phyloP scores from a whole-genome alignment of 1,140 invertebrate species.

The Euwallacea similis region DNA sequence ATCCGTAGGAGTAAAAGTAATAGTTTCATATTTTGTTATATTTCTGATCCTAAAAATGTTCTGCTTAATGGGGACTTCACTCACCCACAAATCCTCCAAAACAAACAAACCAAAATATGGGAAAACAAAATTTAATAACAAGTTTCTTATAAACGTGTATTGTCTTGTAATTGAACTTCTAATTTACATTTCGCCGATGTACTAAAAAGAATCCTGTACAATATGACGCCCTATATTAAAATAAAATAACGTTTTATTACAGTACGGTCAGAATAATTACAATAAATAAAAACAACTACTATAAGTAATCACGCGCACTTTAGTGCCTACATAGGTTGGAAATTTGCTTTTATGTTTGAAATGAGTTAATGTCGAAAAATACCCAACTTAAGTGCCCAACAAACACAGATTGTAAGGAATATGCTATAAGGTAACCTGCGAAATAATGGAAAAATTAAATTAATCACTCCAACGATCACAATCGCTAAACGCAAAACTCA shows the following conservation, averaged over 20 bases:
- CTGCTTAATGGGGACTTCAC: too few species aligned
- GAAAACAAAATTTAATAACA: slow-evolving; percentile 34
- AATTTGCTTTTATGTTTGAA: too few species aligned
- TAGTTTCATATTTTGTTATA: too few species aligned
- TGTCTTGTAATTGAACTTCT: slow-evolving; percentile 35
- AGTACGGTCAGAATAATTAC: neutral
- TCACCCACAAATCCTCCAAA: neutral
- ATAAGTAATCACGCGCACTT: slow-evolving; percentile 20
- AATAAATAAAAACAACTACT: slow-evolving; percentile 7
- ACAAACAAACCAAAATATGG: slow-evolving; percentile 17
- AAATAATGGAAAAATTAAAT: slow-evolving; percentile 13
- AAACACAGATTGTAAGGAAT: neutral
- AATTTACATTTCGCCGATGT: slow-evolving; percentile 27
- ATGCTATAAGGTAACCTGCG: slow-evolving; percentile 13
- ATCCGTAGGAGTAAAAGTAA: too few species aligned
- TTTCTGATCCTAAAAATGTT: too few species aligned
- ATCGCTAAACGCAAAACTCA: neutral
- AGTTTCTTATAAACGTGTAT: slow-evolving; percentile 33
- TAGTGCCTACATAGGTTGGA: too few species aligned
- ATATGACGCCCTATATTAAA: slow-evolving; percentile 8
- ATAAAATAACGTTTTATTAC: neutral
- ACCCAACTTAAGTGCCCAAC: too few species aligned
- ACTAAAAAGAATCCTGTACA: slow-evolving; percentile 34
- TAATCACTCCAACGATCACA: slow-evolving; percentile 36
- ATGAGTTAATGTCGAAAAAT: too few species aligned